These are phyloP conservation scores for Hirtodrosophila cameraria DNA, from an alignment of 2,888 invertebrate genomes.

Conservation along the genomic window DNA sequence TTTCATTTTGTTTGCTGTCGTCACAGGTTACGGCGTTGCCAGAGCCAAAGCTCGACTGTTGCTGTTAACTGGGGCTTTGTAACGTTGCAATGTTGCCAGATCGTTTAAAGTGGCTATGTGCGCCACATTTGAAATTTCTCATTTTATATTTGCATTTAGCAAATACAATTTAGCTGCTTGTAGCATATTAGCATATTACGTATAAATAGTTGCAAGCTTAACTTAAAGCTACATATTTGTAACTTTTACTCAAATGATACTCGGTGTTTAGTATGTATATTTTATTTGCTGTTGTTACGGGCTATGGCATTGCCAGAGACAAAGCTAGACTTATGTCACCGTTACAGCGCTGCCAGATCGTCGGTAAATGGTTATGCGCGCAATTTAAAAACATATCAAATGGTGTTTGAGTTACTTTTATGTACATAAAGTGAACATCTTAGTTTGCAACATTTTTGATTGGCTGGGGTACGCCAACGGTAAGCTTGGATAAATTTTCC, in stretches of 20 bases:
- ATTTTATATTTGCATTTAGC: too few relatives aligned
- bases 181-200: too few relatives aligned
- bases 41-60: constrained; percentile 36
- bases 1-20: constrained; percentile 51
- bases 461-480: constrained; percentile 29
- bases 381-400: neutral
- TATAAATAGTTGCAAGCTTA: too few relatives aligned
- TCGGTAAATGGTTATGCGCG: neutral
- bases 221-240: too few relatives aligned
- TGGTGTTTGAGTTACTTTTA: neutral
- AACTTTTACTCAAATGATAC: too few relatives aligned
- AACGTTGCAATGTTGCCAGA: constrained; percentile 25
- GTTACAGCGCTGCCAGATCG: constrained; percentile 26
- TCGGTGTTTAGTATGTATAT: too few relatives aligned
- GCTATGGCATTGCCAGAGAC: constrained; percentile 47
- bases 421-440: neutral
- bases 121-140: too few relatives aligned
- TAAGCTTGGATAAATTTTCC: constrained; percentile 50
- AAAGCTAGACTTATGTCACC: constrained; percentile 30
- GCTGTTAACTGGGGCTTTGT: constrained; percentile 12
- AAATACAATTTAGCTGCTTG: too few relatives aligned
- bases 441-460: constrained; percentile 13
- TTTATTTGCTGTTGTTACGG: constrained; percentile 49
- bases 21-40: constrained; percentile 54
- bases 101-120: neutral